Conservation (phyloP, 1,140 invertebrate species). For the Sycobia sp. region DNA sequence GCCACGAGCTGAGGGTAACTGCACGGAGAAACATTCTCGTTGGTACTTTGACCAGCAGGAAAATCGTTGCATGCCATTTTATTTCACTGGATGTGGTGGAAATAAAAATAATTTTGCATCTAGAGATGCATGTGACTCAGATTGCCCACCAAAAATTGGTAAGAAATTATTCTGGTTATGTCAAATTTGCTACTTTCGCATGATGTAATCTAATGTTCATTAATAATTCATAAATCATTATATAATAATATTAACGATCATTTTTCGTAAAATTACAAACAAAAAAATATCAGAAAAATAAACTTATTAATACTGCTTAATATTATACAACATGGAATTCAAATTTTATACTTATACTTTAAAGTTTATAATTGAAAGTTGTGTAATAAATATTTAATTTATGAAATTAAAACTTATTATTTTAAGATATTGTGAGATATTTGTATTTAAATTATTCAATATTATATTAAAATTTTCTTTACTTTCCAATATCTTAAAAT, state of each 20-base stretch:
- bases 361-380: too few relatives aligned
- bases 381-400: too few relatives aligned
- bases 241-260: not conserved
- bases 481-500: too few relatives aligned
- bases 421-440: too few relatives aligned
- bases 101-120: conserved; percentile 87
- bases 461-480: too few relatives aligned
- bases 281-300: too few relatives aligned
- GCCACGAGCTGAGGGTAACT: conserved; percentile 79
- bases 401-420: too few relatives aligned
- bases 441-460: too few relatives aligned
- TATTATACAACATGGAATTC: not conserved
- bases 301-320: too few relatives aligned
- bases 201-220: not conserved
- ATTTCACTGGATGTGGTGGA: conserved; percentile 90
- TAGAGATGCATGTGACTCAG: conserved; percentile 76
- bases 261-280: too few relatives aligned
- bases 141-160: conserved; percentile 82
- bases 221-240: not conserved
- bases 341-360: too few relatives aligned
- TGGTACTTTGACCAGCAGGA: conserved; percentile 88
- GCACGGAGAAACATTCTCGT: conserved; percentile 74
- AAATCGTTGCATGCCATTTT: conserved; percentile 92
- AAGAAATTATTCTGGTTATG: conserved; percentile 56
- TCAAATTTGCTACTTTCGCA: not conserved